phyloP scores from a whole-genome alignment of 2,113 vertebrate genomes.

The Cryptotis parvus region DNA sequence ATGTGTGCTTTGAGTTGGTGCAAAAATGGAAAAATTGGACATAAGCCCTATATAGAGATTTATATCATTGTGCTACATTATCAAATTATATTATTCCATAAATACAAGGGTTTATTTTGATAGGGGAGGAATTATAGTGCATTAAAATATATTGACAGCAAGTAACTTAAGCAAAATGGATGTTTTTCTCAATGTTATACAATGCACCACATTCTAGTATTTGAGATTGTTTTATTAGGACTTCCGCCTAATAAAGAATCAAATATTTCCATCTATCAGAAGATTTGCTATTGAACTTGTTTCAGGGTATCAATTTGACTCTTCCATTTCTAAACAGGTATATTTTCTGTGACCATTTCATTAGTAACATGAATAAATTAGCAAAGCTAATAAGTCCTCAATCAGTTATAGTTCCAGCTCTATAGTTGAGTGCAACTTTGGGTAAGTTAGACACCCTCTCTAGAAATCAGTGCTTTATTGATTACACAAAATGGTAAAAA shows the following conservation, averaged over 20 bases:
- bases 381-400: constrained; percentile 15
- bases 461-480: not conserved
- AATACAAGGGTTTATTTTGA: not conserved
- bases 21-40: not conserved
- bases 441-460: not conserved
- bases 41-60: not conserved
- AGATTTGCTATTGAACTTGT: constrained; percentile 25
- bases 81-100: constrained; percentile 40
- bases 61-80: not conserved
- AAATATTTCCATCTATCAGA: constrained; percentile 35
- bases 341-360: not conserved
- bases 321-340: constrained; percentile 21
- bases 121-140: not conserved
- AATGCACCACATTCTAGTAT: not conserved
- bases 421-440: not conserved
- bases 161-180: not conserved
- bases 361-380: not conserved
- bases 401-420: not conserved
- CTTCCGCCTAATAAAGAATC: no score
- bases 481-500: constrained; percentile 1
- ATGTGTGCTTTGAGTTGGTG: constrained; percentile 20
- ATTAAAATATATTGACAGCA: not conserved
- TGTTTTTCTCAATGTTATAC: not conserved
- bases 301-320: not conserved
- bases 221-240: constrained; percentile 39